phyloP scores from a whole-genome alignment of 2,113 vertebrate species.

The Corapipo altera region DNA sequence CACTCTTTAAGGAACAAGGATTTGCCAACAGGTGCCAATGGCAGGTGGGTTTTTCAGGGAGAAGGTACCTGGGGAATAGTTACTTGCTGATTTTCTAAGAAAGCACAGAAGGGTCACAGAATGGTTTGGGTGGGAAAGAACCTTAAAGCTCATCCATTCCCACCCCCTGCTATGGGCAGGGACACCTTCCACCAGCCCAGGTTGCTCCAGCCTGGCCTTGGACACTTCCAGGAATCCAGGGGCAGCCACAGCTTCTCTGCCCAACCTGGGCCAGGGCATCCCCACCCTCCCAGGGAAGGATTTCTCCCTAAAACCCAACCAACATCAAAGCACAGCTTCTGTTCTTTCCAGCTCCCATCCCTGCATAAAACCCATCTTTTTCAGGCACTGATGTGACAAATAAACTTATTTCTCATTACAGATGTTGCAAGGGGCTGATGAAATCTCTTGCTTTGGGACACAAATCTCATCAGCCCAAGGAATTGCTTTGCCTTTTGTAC shows the following conservation, averaged over 20 bases:
- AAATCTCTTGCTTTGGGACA: not conserved
- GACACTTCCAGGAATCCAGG: not conserved
- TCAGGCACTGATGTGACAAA: not conserved
- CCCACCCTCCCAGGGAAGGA: not conserved
- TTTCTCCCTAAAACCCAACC: not conserved
- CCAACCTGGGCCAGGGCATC: not conserved
- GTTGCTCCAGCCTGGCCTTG: not conserved
- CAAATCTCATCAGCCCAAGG: not conserved
- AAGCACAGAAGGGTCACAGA: not conserved
- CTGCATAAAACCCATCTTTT: not conserved
- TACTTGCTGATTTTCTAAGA: not conserved
- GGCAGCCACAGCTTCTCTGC: not conserved
- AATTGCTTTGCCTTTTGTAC: accelerated
- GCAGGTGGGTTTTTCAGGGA: not conserved
- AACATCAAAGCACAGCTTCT: not conserved
- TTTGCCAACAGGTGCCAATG: accelerated
- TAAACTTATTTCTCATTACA: not conserved
- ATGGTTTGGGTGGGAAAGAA: not conserved
- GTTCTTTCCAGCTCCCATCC: not conserved
- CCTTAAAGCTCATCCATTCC: accelerated
- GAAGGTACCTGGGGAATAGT: accelerated
- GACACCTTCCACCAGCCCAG: not conserved
- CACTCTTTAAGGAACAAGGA: not conserved
- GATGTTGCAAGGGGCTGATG: not conserved
- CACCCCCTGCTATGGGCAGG: not conserved